Conservation (phyloP, 2,113 vertebrate genomes). For the Pterocles gutturalis region DNA sequence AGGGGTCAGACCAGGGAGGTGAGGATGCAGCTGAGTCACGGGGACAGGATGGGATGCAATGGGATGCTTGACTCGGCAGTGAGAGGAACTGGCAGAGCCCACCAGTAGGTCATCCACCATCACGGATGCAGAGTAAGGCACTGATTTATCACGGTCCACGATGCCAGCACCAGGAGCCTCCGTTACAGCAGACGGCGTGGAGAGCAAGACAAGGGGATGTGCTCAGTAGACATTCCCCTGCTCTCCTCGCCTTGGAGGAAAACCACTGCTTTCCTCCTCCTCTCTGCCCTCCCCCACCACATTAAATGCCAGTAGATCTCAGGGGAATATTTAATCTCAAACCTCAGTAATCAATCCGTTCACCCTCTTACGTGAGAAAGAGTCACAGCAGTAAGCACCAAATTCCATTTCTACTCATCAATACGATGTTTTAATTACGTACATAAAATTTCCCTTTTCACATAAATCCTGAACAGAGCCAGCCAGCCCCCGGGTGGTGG, state of each 20-base stretch:
- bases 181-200: fast-evolving
- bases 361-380: slow-evolving; percentile 35
- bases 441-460: neutral
- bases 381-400: slow-evolving; percentile 35
- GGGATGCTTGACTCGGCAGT: fast-evolving
- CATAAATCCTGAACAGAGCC: slow-evolving; percentile 15
- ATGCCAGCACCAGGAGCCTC: neutral
- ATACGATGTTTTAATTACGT: neutral
- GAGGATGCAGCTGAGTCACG: fast-evolving
- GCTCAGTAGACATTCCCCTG: neutral
- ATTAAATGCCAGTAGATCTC: neutral
- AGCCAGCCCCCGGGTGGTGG: neutral
- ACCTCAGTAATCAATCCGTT: slow-evolving; percentile 66
- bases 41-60: fast-evolving
- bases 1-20: fast-evolving
- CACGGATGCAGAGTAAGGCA: fast-evolving
- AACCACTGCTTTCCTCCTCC: neutral
- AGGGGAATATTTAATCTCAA: slow-evolving; percentile 62
- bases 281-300: neutral
- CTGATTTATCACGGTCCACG: neutral
- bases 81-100: neutral
- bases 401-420: slow-evolving; percentile 47
- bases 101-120: neutral
- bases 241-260: neutral
- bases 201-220: neutral